Evolutionary conservation across 64 coral and sea anemone species (phyloP).

Genomic region (Stichodactyla helianthus): DNA sequence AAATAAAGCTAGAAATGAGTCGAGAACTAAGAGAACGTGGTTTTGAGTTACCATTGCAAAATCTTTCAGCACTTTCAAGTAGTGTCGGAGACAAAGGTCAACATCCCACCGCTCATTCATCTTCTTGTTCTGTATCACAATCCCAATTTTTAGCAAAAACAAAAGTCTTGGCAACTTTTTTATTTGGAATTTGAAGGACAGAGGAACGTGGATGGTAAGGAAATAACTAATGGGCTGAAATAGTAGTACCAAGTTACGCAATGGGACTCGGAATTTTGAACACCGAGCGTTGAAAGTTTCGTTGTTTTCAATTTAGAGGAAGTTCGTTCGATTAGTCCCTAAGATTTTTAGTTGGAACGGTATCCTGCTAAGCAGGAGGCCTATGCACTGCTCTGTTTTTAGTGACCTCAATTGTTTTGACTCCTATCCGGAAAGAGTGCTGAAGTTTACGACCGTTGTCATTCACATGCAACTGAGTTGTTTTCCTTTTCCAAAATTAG

Average conservation of each 20-base stretch:
- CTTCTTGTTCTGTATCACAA: neutral
- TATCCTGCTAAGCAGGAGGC: neutral
- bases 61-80: slow-evolving; percentile 8
- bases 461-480: too few relatives aligned
- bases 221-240: neutral
- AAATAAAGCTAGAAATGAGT: slow-evolving; percentile 7
- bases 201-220: neutral
- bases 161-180: neutral
- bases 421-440: neutral
- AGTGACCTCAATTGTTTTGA: slow-evolving; percentile 12
- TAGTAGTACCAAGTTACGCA: neutral
- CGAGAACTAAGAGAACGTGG: neutral
- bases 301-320: neutral
- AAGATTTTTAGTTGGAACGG: neutral
- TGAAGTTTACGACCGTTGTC: neutral
- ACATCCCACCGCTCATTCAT: neutral
- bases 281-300: neutral
- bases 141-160: too few relatives aligned
- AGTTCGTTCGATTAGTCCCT: neutral
- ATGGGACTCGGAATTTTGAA: neutral
- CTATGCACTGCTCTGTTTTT: neutral
- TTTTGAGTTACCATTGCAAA: slow-evolving; percentile 6
- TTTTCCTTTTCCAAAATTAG: too few relatives aligned
- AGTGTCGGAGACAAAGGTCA: neutral
- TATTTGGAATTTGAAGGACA: neutral